Evolutionary conservation across 2,888 invertebrate genomes (phyloP).

Genomic region (Drosophila diplacantha): DNA sequence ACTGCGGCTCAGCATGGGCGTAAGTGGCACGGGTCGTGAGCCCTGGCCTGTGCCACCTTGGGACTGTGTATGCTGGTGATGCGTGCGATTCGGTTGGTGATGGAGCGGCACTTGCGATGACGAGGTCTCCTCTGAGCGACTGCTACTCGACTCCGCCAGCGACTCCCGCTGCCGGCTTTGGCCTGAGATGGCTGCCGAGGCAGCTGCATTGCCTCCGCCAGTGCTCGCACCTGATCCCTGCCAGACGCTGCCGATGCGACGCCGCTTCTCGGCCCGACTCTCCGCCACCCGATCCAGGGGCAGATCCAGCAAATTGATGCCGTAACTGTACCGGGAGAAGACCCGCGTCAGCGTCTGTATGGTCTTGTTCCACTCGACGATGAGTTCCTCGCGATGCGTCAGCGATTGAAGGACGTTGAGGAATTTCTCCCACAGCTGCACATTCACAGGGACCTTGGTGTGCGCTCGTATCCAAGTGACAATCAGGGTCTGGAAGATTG

Average conservation of each 20-base stretch:
- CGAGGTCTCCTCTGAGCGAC: constrained; percentile 72
- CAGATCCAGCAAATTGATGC: constrained; percentile 92
- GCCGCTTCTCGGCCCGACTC: constrained; percentile 84
- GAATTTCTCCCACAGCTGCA: constrained; percentile 95
- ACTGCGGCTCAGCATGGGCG: constrained; percentile 78
- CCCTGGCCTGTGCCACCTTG: constrained; percentile 48
- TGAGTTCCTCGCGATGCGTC: constrained; percentile 95
- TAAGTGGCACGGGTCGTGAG: constrained; percentile 54
- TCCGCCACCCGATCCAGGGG: constrained; percentile 88
- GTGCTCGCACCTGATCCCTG: constrained; percentile 62
- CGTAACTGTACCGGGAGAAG: constrained; percentile 95
- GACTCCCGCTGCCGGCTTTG: constrained; percentile 61
- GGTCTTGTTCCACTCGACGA: constrained; percentile 99
- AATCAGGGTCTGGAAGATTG: constrained; percentile 94
- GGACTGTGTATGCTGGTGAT: constrained; percentile 63
- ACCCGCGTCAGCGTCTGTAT: constrained; percentile 97
- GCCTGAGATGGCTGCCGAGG: constrained; percentile 45
- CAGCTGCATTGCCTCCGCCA: constrained; percentile 25
- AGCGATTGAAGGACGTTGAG: constrained; percentile 90
- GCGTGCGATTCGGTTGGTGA: constrained; percentile 38
- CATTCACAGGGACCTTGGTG: constrained; percentile 92
- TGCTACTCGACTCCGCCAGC: constrained; percentile 66
- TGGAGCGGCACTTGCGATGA: constrained; percentile 53
- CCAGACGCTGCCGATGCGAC: constrained; percentile 79
- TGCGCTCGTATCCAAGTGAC: constrained; percentile 99